Conservation (phyloP, 2,113 vertebrate species). For the Stegastes partitus region DNA sequence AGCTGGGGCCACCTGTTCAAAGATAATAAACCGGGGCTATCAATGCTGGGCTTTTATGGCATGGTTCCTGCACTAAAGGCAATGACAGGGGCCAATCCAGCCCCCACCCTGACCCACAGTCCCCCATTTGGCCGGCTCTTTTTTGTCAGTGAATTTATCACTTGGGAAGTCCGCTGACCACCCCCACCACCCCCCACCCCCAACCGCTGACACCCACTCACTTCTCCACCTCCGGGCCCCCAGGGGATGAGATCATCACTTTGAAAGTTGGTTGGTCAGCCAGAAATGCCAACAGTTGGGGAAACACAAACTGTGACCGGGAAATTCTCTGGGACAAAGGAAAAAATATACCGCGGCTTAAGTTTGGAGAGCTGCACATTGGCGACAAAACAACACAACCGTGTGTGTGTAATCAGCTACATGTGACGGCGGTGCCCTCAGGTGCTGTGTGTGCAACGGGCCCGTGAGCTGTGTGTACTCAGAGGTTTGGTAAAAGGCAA, state of each 20-base stretch:
- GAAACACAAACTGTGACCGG: constrained; percentile 59
- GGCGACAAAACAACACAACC: constrained; percentile 34
- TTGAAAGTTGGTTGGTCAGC: constrained; percentile 73
- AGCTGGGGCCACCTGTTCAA: constrained; percentile 83
- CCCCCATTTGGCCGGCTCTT: constrained; percentile 61
- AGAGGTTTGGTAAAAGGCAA: constrained; percentile 7
- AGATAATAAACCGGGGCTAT: constrained; percentile 84
- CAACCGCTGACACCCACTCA: constrained; percentile 42
- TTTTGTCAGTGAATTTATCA: constrained; percentile 80
- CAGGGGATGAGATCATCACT: constrained; percentile 78
- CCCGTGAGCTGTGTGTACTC: constrained; percentile 25
- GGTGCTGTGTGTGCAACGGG: constrained; percentile 28
- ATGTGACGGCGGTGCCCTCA: constrained; percentile 37
- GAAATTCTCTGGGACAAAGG: constrained; percentile 65
- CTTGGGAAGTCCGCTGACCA: constrained; percentile 75
- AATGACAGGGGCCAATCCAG: constrained; percentile 69
- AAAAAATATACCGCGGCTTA: constrained; percentile 37
- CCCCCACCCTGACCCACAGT: constrained; percentile 22
- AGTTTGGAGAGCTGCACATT: constrained; percentile 26
- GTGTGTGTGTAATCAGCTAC: constrained; percentile 25
- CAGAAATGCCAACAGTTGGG: constrained; percentile 64
- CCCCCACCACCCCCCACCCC: constrained; percentile 26
- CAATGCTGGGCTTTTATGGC: constrained; percentile 80
- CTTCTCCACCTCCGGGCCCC: constrained; percentile 50
- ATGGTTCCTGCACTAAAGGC: constrained; percentile 78